Evolutionary conservation across 37 sponge, comb jelly and placozoan genomes (phyloP).

Genomic region (Tethya wilhelma): DNA sequence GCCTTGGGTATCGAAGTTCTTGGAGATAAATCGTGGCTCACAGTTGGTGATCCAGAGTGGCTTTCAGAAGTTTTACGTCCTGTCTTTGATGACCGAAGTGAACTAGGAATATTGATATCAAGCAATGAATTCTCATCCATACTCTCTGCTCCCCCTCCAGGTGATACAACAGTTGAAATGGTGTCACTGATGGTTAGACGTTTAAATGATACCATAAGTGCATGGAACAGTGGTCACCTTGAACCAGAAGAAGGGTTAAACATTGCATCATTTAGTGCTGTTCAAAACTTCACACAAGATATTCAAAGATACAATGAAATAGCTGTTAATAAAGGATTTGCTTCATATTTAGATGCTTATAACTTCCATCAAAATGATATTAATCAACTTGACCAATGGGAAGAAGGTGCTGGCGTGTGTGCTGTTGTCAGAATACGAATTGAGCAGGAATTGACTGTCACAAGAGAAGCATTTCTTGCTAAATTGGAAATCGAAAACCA

Average conservation of each 20-base stretch:
- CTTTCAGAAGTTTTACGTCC: conserved; percentile 26
- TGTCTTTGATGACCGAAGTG: conserved; percentile 23
- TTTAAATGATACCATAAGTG: conserved; percentile 39
- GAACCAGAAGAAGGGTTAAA: conserved; percentile 21
- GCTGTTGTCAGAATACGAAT: not conserved
- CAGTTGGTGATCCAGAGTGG: conserved; percentile 33
- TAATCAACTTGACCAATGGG: conserved; percentile 6
- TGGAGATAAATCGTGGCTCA: conserved; percentile 26
- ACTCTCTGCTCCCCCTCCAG: conserved; percentile 11
- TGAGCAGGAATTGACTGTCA: conserved; percentile 38
- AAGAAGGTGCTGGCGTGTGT: conserved; percentile 36
- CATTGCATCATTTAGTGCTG: conserved; percentile 15
- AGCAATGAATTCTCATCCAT: conserved; percentile 7
- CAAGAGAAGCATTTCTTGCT: conserved; percentile 48
- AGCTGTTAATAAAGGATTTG: conserved; percentile 5
- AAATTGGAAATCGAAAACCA: conserved; percentile 46
- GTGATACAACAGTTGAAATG: conserved; percentile 24
- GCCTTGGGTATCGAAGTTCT: conserved; percentile 19
- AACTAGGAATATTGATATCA: conserved; percentile 34
- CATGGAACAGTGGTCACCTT: conserved; percentile 42
- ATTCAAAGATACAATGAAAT: conserved; percentile 9
- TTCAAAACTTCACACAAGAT: not conserved
- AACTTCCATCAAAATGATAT: conserved; percentile 7
- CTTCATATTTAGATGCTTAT: conserved; percentile 42
- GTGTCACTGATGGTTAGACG: conserved; percentile 16